These are phyloP conservation scores for Electrona antarctica DNA, from an alignment of 2,113 vertebrate genomes.

Conservation along the genomic window DNA sequence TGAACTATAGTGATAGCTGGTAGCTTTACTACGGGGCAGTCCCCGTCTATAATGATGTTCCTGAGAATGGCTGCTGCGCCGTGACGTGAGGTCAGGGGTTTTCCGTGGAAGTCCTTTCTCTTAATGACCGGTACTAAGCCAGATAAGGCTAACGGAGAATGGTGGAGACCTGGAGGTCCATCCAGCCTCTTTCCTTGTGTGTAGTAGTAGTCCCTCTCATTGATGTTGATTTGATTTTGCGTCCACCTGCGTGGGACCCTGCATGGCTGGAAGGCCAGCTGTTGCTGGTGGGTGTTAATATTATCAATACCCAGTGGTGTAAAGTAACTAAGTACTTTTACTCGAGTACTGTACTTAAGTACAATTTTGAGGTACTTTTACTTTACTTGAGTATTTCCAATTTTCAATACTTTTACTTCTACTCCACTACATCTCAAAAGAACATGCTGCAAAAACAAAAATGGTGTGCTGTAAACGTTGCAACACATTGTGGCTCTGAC, in stretches of 20 bases:
- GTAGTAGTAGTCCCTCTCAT: slow-evolving; percentile 26
- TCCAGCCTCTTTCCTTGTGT: not conserved
- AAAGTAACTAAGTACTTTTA: no score
- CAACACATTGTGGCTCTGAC: no score
- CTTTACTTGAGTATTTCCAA: no score
- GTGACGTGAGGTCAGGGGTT: slow-evolving; percentile 34
- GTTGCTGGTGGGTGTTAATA: not conserved
- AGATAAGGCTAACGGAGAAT: slow-evolving; percentile 8
- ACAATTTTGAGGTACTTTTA: no score
- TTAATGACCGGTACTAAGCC: not conserved
- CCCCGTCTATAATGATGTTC: slow-evolving; percentile 15
- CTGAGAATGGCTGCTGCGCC: not conserved
- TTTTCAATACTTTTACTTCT: no score
- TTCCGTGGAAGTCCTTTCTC: not conserved
- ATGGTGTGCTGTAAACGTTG: no score
- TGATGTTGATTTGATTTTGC: slow-evolving; percentile 22
- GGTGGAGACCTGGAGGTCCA: not conserved
- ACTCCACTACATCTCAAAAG: no score
- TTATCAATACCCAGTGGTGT: no score
- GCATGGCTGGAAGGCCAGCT: slow-evolving; percentile 11
- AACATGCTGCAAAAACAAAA: no score
- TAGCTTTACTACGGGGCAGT: slow-evolving; percentile 3
- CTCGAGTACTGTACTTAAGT: no score
- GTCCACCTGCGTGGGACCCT: slow-evolving; percentile 30
- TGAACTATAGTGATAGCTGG: not conserved